Conservation (phyloP, 2,888 invertebrate genomes). For the Chymomyza amoena region DNA sequence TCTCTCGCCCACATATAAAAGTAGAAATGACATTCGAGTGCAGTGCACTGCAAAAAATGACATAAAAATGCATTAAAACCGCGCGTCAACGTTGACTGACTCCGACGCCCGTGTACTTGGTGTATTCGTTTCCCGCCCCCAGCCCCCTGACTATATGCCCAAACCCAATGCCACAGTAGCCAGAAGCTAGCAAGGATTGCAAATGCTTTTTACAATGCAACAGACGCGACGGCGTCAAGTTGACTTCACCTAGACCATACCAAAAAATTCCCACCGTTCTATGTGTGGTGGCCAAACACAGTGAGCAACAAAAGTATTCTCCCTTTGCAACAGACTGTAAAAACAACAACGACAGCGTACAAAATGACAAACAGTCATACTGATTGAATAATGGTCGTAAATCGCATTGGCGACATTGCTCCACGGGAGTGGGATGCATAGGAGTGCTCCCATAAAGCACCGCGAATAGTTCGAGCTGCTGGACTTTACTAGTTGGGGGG, state of each 20-base stretch:
- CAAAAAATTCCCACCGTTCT: slow-evolving; percentile 1
- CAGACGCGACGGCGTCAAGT: slow-evolving; percentile 72
- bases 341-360: slow-evolving; percentile 46
- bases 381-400: slow-evolving; percentile 73
- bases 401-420: slow-evolving; percentile 71
- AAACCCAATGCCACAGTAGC: neutral
- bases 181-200: slow-evolving; percentile 31
- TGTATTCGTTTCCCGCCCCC: neutral
- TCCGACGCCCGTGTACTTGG: slow-evolving; percentile 29
- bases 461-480: neutral
- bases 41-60: slow-evolving; percentile 65
- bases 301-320: slow-evolving; percentile 9
- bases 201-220: slow-evolving; percentile 61
- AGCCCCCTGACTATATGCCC: neutral
- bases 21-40: slow-evolving; percentile 66
- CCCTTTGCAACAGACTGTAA: neutral
- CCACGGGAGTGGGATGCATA: slow-evolving; percentile 18
- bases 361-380: slow-evolving; percentile 74
- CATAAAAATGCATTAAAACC: slow-evolving; percentile 73
- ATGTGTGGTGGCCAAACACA: slow-evolving; percentile 12
- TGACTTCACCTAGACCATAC: slow-evolving; percentile 45
- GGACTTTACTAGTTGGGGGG: neutral
- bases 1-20: slow-evolving; percentile 18
- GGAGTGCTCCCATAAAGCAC: neutral
- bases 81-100: slow-evolving; percentile 73